Conservation (phyloP, 1,140 invertebrate species). For the Leptestheria dahalacensis region DNA sequence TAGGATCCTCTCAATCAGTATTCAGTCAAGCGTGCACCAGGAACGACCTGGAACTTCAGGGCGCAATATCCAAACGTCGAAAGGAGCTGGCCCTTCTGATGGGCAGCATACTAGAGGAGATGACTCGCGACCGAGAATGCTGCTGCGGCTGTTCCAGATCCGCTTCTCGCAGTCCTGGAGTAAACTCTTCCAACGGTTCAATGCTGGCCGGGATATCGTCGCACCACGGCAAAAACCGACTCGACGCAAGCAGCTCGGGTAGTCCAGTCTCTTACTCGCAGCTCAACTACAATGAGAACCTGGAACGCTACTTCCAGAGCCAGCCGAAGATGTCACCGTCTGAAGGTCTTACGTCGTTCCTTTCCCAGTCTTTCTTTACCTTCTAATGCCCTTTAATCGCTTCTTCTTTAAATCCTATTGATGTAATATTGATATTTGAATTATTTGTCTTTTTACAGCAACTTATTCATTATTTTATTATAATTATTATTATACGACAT, state of each 20-base stretch:
- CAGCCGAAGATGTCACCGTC: constrained; percentile 46
- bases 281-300: constrained; percentile 71
- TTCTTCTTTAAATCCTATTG: no score
- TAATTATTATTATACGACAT: not conserved
- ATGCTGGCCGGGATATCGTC: no score
- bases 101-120: constrained; percentile 52
- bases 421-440: no score
- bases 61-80: constrained; percentile 5
- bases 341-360: constrained; percentile 15
- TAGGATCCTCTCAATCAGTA: no score
- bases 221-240: no score
- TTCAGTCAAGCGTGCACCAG: not conserved
- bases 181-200: no score
- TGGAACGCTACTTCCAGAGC: constrained; percentile 59
- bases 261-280: constrained; percentile 71
- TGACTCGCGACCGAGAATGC: constrained; percentile 25
- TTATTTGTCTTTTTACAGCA: no score
- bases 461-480: no score
- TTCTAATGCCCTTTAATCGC: no score
- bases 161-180: constrained; percentile 54
- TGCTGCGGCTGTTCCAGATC: constrained; percentile 33
- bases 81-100: constrained; percentile 57
- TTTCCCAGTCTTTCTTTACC: no score
- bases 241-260: no score
- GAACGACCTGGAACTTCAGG: constrained; percentile 8